These are phyloP conservation scores for Timema podura DNA, from an alignment of 2,888 invertebrate genomes.

Conservation along the genomic window DNA sequence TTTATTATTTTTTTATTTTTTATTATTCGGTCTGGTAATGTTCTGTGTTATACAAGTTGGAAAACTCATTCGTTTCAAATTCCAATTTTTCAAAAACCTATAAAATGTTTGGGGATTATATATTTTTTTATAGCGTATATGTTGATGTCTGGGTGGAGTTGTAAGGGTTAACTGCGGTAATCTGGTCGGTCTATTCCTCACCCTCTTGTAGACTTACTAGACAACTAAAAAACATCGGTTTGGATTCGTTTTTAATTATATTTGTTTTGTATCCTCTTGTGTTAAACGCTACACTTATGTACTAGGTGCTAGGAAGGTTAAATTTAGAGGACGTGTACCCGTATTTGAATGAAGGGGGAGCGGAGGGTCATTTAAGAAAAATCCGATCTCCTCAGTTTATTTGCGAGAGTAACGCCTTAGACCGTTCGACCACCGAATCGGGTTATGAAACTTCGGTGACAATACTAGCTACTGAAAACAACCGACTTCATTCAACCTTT, in stretches of 20 bases:
- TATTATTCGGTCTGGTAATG: constrained; percentile 3
- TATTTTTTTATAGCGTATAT: neutral
- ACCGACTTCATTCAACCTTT: too few relatives aligned
- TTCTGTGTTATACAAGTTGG: neutral
- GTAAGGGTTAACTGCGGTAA: constrained; percentile 23
- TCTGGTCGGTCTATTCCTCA: constrained; percentile 13
- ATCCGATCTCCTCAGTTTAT: too few relatives aligned
- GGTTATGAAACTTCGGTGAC: too few relatives aligned
- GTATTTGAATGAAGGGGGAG: too few relatives aligned
- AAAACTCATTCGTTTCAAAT: constrained; percentile 30
- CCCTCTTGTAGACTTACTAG: neutral
- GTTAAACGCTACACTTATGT: too few relatives aligned
- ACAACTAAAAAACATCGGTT: neutral
- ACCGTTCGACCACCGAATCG: too few relatives aligned
- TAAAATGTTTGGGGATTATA: constrained; percentile 22
- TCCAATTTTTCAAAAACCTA: constrained; percentile 30
- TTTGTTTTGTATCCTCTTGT: too few relatives aligned
- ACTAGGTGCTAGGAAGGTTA: too few relatives aligned
- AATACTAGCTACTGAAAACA: too few relatives aligned
- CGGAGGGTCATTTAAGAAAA: too few relatives aligned
- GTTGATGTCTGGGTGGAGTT: neutral
- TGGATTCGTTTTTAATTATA: neutral
- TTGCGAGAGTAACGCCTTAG: too few relatives aligned
- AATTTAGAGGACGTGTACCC: too few relatives aligned
- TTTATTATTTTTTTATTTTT: constrained; percentile 19